These are phyloP conservation scores for Drosophila histrio DNA, from an alignment of 2,888 invertebrate species.

Conservation along the genomic window DNA sequence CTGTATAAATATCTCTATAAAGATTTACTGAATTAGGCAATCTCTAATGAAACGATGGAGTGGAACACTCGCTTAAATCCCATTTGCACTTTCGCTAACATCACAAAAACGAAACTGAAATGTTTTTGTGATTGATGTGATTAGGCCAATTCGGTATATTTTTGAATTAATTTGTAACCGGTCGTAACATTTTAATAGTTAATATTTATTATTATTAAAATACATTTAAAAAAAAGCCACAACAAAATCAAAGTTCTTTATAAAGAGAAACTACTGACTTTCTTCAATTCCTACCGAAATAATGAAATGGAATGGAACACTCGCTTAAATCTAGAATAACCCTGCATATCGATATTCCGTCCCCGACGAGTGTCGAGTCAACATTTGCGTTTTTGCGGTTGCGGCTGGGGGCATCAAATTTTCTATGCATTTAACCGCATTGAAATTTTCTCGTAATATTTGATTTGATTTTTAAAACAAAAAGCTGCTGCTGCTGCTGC, in stretches of 20 bases:
- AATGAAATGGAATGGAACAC: conserved; percentile 8
- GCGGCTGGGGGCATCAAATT: conserved; percentile 55
- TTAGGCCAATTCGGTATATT: too few species aligned
- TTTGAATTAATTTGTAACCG: too few species aligned
- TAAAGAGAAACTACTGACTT: not conserved
- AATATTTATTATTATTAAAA: too few species aligned
- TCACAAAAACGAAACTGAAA: too few species aligned
- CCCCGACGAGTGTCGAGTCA: conserved; percentile 52
- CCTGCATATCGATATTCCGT: conserved; percentile 8
- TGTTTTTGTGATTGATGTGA: too few species aligned
- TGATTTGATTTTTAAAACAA: conserved; percentile 78
- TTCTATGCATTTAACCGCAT: conserved; percentile 79
- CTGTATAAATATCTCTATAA: too few species aligned
- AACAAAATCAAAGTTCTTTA: not conserved
- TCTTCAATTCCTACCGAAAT: not conserved
- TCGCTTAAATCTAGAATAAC: conserved; percentile 5
- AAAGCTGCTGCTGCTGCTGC: conserved; percentile 44
- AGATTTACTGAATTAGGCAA: too few species aligned
- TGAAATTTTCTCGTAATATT: conserved; percentile 79
- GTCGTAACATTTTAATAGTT: too few species aligned
- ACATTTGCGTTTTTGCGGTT: conserved; percentile 78
- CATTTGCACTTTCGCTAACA: too few species aligned
- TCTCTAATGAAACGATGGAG: not conserved
- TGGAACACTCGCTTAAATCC: not conserved
- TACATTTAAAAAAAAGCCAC: too few species aligned